phyloP scores from a whole-genome alignment of 2,113 vertebrate genomes.

The Gopherus evgoodei region DNA sequence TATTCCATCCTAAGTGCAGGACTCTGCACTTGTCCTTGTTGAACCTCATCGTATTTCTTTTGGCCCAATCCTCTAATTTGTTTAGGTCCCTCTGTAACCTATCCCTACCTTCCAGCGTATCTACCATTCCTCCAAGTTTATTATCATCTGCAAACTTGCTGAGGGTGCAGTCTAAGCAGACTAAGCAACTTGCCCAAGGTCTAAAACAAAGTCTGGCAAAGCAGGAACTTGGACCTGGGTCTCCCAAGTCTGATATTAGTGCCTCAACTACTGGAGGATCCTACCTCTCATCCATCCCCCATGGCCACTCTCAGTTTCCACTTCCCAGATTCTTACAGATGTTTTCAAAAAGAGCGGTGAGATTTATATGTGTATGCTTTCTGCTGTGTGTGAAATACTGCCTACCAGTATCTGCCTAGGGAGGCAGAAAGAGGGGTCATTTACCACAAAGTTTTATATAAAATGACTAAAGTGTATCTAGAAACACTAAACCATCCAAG shows the following conservation, averaged over 20 bases:
- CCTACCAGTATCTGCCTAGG: neutral
- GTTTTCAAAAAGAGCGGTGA: neutral
- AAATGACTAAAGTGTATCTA: neutral
- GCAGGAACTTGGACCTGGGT: neutral
- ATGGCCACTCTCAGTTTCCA: neutral
- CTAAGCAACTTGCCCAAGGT: neutral
- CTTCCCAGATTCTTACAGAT: neutral
- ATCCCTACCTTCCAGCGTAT: too few relatives aligned
- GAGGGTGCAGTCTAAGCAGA: neutral
- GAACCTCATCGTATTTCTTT: too few relatives aligned
- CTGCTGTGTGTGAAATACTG: neutral
- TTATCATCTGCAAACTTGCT: too few relatives aligned
- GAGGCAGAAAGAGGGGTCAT: neutral
- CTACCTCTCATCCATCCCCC: neutral
- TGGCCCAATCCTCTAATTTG: too few relatives aligned
- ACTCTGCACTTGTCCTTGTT: too few relatives aligned
- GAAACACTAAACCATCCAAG: neutral
- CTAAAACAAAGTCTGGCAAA: neutral
- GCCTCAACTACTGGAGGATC: neutral
- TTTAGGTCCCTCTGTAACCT: too few relatives aligned
- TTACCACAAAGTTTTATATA: neutral
- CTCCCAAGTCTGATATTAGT: neutral
- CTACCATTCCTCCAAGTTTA: too few relatives aligned
- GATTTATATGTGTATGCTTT: neutral
- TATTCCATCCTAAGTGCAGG: too few relatives aligned